phyloP scores from a whole-genome alignment of 2,113 vertebrate species.

The Oceanodroma tethys region DNA sequence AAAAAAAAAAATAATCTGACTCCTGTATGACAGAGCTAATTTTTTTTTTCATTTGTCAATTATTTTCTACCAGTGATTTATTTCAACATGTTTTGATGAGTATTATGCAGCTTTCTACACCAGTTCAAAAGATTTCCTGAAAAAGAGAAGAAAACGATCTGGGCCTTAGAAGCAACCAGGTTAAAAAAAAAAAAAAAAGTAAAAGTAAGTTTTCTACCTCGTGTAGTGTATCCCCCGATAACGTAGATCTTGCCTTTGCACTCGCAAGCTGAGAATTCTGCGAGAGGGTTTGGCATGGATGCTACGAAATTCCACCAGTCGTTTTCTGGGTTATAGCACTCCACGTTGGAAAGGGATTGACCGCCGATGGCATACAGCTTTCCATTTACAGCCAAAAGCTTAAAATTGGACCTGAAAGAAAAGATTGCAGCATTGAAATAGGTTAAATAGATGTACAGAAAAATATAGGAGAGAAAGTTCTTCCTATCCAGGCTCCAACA shows the following conservation, averaged over 20 bases:
- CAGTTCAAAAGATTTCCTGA: neutral
- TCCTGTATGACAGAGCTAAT: neutral
- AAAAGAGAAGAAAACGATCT: neutral
- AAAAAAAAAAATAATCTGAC: neutral
- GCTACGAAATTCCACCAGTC: slow-evolving; percentile 93
- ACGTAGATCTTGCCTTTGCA: slow-evolving; percentile 93
- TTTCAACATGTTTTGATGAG: neutral
- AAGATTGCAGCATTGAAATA: neutral
- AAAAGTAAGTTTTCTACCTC: slow-evolving; percentile 73
- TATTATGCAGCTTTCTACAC: neutral
- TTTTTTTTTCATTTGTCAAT: neutral
- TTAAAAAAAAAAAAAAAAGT: neutral
- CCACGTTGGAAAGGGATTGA: slow-evolving; percentile 88
- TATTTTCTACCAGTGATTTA: neutral
- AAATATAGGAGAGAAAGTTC: neutral
- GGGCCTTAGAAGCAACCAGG: neutral
- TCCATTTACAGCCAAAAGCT: slow-evolving; percentile 86
- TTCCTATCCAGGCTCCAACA: neutral
- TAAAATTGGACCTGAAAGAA: slow-evolving; percentile 90
- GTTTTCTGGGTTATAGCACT: slow-evolving; percentile 91
- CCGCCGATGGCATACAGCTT: slow-evolving; percentile 94
- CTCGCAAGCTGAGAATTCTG: slow-evolving; percentile 94
- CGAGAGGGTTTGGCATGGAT: slow-evolving; percentile 88
- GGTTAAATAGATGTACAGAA: neutral
- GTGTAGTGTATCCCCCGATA: slow-evolving; percentile 91